Percentiles rank a stretch among this genome's conserved stretches.
Evolutionary conservation across 2,797 vertebrate species (phyloP).

Genomic region (Sphenopsis melanotis): DNA sequence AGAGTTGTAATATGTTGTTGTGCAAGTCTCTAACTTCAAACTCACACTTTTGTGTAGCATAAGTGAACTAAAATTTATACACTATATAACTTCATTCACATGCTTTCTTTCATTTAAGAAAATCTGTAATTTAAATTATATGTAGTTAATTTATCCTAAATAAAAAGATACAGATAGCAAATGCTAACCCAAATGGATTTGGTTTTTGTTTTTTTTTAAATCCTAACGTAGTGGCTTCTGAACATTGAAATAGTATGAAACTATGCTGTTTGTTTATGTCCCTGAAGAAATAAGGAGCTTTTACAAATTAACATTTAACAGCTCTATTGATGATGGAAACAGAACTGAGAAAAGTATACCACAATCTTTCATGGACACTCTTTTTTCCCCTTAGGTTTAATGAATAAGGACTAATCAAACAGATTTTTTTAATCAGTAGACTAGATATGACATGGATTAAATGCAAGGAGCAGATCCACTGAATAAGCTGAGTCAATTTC

Average conservation of each 20-base stretch:
- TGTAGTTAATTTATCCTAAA: neutral
- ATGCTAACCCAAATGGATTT: neutral
- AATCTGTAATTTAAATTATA: neutral
- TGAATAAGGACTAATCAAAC: neutral
- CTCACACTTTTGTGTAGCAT: neutral
- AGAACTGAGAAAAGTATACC: neutral
- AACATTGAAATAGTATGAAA: neutral
- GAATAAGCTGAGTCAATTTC: neutral
- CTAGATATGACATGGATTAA: neutral
- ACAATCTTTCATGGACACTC: rapidly evolving
- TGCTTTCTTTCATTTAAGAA: neutral
- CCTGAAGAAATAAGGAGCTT: neutral
- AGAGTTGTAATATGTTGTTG: neutral
- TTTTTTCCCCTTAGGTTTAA: neutral
- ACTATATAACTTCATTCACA: neutral
- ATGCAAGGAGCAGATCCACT: neutral
- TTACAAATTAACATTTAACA: neutral
- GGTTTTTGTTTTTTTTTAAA: rapidly evolving
- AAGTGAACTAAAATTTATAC: neutral
- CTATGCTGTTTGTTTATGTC: neutral
- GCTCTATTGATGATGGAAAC: neutral
- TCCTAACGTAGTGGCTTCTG: neutral
- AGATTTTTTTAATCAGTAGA: neutral
- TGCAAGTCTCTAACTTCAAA: neutral
- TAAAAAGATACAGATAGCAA: neutral